phyloP scores from a whole-genome alignment of 2,888 invertebrate genomes.

The Eristalinus sepulchralis region DNA sequence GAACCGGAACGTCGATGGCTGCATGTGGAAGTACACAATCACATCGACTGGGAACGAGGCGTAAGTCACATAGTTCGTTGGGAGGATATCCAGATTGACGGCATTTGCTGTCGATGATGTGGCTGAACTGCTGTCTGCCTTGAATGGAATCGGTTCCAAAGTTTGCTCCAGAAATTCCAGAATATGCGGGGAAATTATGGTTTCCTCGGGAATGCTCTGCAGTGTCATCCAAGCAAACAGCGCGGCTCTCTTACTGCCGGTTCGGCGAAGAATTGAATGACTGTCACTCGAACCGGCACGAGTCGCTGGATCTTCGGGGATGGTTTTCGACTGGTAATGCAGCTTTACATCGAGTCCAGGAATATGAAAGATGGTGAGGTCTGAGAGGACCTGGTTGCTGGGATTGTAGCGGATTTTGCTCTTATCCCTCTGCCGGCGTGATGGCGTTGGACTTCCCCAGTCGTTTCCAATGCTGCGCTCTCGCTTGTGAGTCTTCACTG shows the following conservation, averaged over 20 bases:
- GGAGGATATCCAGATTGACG: slow-evolving; percentile 83
- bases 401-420: slow-evolving; percentile 80
- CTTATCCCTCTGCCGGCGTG: slow-evolving; percentile 79
- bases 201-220: slow-evolving; percentile 98
- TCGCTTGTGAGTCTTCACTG: slow-evolving; percentile 78
- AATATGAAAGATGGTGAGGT: slow-evolving; percentile 94
- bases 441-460: slow-evolving; percentile 83
- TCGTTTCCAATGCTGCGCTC: slow-evolving; percentile 80
- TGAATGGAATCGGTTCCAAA: slow-evolving; percentile 94
- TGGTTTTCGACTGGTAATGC: slow-evolving; percentile 90
- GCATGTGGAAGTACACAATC: slow-evolving; percentile 98
- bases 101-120: slow-evolving; percentile 78
- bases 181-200: slow-evolving; percentile 97
- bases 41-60: slow-evolving; percentile 99
- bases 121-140: slow-evolving; percentile 80
- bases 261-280: slow-evolving; percentile 80
- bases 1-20: slow-evolving; percentile 97
- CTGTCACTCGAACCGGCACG: slow-evolving; percentile 77
- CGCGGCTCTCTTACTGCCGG: slow-evolving; percentile 92
- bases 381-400: slow-evolving; percentile 83
- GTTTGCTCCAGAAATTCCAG: slow-evolving; percentile 98
- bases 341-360: slow-evolving; percentile 95
- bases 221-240: slow-evolving; percentile 97
- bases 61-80: slow-evolving; percentile 90
- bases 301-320: slow-evolving; percentile 83